Percentiles rank a stretch among this genome's conserved stretches.
Evolutionary conservation across 2,113 vertebrate genomes (phyloP).

Genomic region (Megaceryle torquata): DNA sequence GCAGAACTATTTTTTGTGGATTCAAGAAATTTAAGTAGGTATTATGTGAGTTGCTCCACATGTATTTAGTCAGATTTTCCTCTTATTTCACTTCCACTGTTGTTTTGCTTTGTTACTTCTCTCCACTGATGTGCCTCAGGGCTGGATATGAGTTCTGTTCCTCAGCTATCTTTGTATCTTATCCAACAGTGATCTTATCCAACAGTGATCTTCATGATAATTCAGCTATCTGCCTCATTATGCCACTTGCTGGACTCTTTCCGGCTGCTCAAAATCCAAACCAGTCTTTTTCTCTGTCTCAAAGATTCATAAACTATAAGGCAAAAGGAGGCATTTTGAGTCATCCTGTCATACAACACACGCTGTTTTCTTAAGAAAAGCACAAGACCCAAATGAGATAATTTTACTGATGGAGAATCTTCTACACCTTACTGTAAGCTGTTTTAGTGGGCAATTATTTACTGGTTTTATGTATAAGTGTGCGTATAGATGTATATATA

Average conservation of each 20-base stretch:
- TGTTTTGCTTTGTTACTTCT: not conserved
- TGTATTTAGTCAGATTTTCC: conserved; percentile 10
- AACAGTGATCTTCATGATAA: conserved; percentile 18
- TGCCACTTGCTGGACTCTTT: conserved; percentile 29
- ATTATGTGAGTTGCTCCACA: not conserved
- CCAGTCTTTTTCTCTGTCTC: not conserved
- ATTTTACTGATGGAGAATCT: not conserved
- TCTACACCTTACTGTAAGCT: not conserved
- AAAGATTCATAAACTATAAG: conserved; percentile 13
- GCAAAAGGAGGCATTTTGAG: conserved; percentile 3
- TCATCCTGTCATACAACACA: not conserved
- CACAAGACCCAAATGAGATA: not conserved
- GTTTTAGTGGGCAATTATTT: not conserved
- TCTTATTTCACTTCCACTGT: not conserved
- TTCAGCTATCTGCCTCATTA: conserved; percentile 32
- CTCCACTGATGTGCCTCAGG: not conserved
- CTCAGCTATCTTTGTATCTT: conserved; percentile 28
- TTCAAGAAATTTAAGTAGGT: not conserved
- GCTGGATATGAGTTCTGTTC: conserved; percentile 11
- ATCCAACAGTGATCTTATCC: conserved; percentile 22
- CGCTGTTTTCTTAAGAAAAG: not conserved
- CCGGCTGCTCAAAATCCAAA: conserved; percentile 3
- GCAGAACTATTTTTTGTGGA: not conserved
- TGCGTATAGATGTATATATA: not conserved
- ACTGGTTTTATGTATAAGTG: not conserved